Conservation (phyloP, 2,797 vertebrate species). For the Melanotaenia pygmaea region DNA sequence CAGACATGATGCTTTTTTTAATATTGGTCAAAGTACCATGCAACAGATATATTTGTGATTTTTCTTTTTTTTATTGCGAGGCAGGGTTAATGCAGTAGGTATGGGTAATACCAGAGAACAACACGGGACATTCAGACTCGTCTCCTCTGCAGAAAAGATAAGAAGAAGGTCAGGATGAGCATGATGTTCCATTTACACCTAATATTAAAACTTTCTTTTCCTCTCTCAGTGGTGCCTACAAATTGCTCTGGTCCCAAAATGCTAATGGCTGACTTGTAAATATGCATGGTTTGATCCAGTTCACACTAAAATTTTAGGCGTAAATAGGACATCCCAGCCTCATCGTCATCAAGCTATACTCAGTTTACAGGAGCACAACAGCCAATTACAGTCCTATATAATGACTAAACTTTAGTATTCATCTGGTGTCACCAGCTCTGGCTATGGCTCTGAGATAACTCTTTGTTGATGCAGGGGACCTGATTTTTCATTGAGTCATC, state of each 20-base stretch:
- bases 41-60: neutral
- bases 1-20: neutral
- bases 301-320: neutral
- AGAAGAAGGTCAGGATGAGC: neutral
- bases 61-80: neutral
- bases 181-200: neutral
- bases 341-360: neutral
- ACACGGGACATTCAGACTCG: neutral
- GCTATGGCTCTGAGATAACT: slow-evolving; percentile 10
- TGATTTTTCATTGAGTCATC: slow-evolving; percentile 52
- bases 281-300: neutral
- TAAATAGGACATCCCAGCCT: neutral
- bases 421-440: slow-evolving; percentile 13
- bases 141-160: neutral
- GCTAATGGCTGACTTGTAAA: neutral
- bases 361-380: neutral
- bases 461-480: slow-evolving; percentile 25
- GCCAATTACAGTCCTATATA: neutral
- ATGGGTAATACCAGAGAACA: neutral
- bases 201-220: neutral
- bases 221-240: neutral
- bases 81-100: too few species aligned
- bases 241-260: neutral
- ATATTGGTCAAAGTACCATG: neutral
- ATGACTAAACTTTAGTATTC: slow-evolving; percentile 14